Base-by-base conservation (phyloP, 2,113 vertebrate genomes). In the Lycaon pictus region DNA sequence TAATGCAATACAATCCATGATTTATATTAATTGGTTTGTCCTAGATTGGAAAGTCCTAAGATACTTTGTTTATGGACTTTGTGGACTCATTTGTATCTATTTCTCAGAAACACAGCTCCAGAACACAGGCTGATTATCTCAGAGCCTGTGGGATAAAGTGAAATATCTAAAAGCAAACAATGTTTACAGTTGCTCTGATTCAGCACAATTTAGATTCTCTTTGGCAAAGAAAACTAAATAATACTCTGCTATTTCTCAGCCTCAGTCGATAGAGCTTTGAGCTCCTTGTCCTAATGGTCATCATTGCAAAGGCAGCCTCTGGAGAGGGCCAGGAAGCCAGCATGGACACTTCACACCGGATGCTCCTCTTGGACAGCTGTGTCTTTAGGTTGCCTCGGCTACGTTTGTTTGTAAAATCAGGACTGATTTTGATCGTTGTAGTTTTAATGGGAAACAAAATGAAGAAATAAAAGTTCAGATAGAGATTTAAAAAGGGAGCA, bases 91-190 rank as follows among this genome's bases (percentile, higher is more conserved):
- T 58, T n/a, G 11, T 25, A 9, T 86, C 76, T 69, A 35, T 89
- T 95, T 97, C 91, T 96, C 81, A 90, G 88, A 94, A 96, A 72
- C 72, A 35, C 5, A 79, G 67, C 55, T 94, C 58, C 62, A 60
- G 79, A 86, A 58, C 32, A 22, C 69, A 23, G 63, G 17, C 53
- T 91, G 84, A 81, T n/a, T 7, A 10, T 91, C 82, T 92, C 69
- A 43, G 12, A 72, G 55, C 55, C 53, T 62, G 35, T 4, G 0
- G 2, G 71, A 65, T 35, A 29, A 92, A 83, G 62, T 32, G 7
- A 58, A 96, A 65, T 51, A 11, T 51, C 84, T 80, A 56, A 95
- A 90, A 85, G 96, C 53, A 63, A 90, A 81, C 11, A 35, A 11
- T 72, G 90, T 27, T 74, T 60, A 12, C 11, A 4, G 12, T 76